Evolutionary conservation across 2,113 vertebrate species (phyloP).

Genomic region (Periophthalmodon schlosseri): DNA sequence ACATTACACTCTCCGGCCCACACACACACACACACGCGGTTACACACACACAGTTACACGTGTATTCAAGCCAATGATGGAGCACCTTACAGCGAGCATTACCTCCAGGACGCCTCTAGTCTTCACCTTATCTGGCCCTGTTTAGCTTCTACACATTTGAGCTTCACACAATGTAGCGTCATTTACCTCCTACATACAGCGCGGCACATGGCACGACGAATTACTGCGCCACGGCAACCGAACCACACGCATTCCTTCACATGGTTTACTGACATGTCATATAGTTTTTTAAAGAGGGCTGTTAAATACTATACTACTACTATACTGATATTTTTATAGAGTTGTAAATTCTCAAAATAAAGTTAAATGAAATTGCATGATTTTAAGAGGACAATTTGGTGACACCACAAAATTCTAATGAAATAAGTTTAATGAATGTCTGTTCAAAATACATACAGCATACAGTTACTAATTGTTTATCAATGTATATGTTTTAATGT

Average conservation of each 20-base stretch:
- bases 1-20: constrained; percentile 87
- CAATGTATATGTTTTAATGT: too few relatives aligned
- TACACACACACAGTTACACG: constrained; percentile 15
- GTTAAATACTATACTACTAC: neutral
- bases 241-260: constrained; percentile 29
- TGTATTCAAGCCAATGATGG: constrained; percentile 34
- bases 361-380: neutral
- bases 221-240: constrained; percentile 50
- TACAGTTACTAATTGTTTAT: too few relatives aligned
- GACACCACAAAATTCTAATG: too few relatives aligned
- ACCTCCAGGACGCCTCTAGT: constrained; percentile 63
- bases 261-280: constrained; percentile 12
- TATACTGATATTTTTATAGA: neutral
- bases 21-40: constrained; percentile 37
- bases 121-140: constrained; percentile 69
- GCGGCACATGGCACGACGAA: constrained; percentile 54
- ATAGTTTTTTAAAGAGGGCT: constrained; percentile 9
- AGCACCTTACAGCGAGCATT: constrained; percentile 66
- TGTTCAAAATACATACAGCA: too few relatives aligned
- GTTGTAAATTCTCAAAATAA: neutral
- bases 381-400: neutral
- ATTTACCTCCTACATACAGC: constrained; percentile 61
- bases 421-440: too few relatives aligned
- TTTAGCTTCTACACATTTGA: constrained; percentile 67
- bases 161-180: constrained; percentile 37